Conservation (phyloP, 2,797 vertebrate genomes). For the Arctocebus calabarensis region DNA sequence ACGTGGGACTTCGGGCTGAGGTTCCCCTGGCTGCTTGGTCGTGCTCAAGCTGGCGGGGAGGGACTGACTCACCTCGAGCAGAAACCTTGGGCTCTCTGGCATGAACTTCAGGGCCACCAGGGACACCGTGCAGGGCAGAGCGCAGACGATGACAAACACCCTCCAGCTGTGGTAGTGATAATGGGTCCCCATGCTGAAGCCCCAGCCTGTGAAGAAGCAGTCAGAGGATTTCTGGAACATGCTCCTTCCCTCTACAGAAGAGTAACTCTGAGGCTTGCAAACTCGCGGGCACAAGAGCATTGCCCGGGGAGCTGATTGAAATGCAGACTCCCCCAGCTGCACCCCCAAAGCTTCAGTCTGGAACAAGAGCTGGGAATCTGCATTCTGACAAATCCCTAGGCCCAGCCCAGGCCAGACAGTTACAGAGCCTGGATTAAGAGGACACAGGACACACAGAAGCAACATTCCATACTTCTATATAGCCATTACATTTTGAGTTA, state of each 20-base stretch:
- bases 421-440: neutral
- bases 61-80: conserved; percentile 94
- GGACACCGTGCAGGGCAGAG: conserved; percentile 93
- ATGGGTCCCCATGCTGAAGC: conserved; percentile 95
- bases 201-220: conserved; percentile 93
- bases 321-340: neutral
- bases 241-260: neutral
- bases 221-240: neutral
- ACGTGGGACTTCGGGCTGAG: accelerated
- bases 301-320: no score
- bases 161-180: conserved; percentile 99
- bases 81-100: conserved; percentile 98
- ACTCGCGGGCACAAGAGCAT: neutral
- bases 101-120: conserved; percentile 95
- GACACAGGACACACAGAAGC: neutral
- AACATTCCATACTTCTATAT: neutral
- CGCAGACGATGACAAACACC: conserved; percentile 95
- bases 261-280: neutral
- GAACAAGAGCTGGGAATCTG: no score
- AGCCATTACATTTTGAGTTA: neutral
- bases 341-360: neutral
- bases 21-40: neutral
- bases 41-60: accelerated
- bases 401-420: neutral
- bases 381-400: neutral